Percentiles rank a stretch among this genome's conserved stretches.
phyloP scores from a whole-genome alignment of 2,797 vertebrate genomes.

The Garrulus glandarius region DNA sequence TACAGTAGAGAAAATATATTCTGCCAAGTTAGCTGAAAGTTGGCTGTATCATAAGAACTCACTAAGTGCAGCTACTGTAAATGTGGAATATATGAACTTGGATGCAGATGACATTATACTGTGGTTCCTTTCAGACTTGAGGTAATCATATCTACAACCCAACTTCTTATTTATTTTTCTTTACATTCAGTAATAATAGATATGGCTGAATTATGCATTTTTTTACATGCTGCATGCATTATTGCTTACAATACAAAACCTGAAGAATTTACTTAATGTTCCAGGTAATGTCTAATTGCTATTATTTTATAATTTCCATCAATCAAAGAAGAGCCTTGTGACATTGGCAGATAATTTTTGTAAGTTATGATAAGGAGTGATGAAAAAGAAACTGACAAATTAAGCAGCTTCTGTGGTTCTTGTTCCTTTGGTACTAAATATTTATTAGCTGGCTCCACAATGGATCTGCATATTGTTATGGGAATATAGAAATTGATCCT shows the following conservation, averaged over 20 bases:
- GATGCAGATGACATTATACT: background rate
- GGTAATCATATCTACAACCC: background rate
- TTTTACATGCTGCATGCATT: background rate
- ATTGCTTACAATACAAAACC: background rate
- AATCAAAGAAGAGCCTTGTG: background rate
- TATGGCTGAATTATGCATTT: background rate
- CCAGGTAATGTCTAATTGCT: background rate
- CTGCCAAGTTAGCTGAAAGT: background rate
- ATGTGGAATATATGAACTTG: background rate
- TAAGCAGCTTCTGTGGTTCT: background rate
- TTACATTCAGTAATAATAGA: background rate
- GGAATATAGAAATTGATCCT: background rate
- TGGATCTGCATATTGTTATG: fast-evolving
- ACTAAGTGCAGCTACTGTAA: background rate
- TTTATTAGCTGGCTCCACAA: background rate
- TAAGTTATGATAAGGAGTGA: background rate
- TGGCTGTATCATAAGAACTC: background rate
- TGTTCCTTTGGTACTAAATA: background rate
- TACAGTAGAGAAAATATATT: background rate
- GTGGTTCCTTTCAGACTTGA: background rate
- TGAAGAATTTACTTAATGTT: background rate
- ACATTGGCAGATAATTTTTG: background rate
- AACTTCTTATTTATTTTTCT: background rate
- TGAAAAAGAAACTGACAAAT: background rate
- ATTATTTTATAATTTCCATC: background rate